Percentiles rank a stretch among this genome's conserved stretches.
These are phyloP conservation scores for Prenolepis imparis DNA, from an alignment of 2,888 invertebrate genomes.

Conservation along the genomic window DNA sequence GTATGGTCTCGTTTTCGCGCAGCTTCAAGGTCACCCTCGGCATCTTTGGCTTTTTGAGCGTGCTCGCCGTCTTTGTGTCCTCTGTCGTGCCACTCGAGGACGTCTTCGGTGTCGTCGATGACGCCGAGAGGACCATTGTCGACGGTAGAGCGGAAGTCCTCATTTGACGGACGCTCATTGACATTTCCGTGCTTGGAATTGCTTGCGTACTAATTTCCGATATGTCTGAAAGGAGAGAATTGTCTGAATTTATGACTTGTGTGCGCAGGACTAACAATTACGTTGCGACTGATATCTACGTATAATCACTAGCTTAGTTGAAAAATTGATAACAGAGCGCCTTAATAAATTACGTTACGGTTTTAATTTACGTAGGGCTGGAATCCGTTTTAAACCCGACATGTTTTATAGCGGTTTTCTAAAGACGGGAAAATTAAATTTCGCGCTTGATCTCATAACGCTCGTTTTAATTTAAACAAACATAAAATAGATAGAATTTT, in stretches of 20 bases:
- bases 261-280: not conserved
- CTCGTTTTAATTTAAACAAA: not conserved
- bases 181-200: conserved; percentile 46
- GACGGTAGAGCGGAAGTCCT: conserved; percentile 22
- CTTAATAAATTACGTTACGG: not conserved
- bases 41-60: conserved; percentile 71
- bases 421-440: conserved; percentile 15
- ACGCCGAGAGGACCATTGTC: conserved; percentile 18
- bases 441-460: not conserved
- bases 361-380: conserved; percentile 1
- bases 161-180: conserved; percentile 47
- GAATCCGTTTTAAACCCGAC: not conserved
- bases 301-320: not conserved
- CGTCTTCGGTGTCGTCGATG: conserved; percentile 45
- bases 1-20: conserved; percentile 81
- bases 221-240: conserved; percentile 54
- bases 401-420: not conserved
- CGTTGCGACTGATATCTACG: not conserved
- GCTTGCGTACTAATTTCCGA: conserved; percentile 53
- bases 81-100: conserved; percentile 52
- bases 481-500: not conserved
- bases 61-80: conserved; percentile 26
- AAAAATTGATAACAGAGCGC: not conserved
- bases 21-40: conserved; percentile 79
- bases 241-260: not conserved